Evolutionary conservation across 2,888 invertebrate species (phyloP).

Genomic region (Gari tellinella): DNA sequence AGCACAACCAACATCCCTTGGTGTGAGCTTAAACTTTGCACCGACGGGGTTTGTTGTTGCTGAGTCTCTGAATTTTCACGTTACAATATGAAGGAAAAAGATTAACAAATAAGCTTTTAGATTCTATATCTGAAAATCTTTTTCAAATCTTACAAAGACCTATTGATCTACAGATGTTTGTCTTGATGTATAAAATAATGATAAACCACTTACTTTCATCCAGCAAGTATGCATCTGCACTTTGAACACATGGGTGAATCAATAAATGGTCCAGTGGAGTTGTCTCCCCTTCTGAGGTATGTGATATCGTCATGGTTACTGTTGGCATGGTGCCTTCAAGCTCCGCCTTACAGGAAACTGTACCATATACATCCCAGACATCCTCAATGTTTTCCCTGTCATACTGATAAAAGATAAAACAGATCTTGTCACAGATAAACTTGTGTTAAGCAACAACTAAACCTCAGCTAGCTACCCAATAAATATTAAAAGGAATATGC

Average conservation of each 20-base stretch:
- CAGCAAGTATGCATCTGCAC: conserved; percentile 71
- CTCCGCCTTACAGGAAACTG: conserved; percentile 77
- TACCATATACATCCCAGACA: conserved; percentile 77
- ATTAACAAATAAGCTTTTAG: no score
- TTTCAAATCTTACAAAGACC: no score
- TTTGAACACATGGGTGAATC: conserved; percentile 79
- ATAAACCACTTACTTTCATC: conserved; percentile 54
- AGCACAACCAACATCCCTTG: no score
- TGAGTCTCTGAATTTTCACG: no score
- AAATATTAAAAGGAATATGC: no score
- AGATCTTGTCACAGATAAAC: neutral
- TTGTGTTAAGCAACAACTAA: neutral
- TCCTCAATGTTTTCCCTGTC: conserved; percentile 73
- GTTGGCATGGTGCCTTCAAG: conserved; percentile 78
- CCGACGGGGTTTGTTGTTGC: no score
- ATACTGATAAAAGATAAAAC: conserved; percentile 63
- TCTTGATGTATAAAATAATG: no score
- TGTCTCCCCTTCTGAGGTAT: conserved; percentile 63
- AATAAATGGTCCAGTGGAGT: conserved; percentile 76
- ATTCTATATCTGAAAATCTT: no score
- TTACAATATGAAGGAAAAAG: no score
- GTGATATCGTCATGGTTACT: conserved; percentile 75
- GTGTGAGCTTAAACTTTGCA: no score
- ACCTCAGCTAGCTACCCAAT: no score
- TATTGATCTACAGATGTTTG: no score